Evolutionary conservation across 2,888 invertebrate genomes (phyloP), one percentile per base, ranked within the genome.

Genomic region (Cephus nigrinus): DNA sequence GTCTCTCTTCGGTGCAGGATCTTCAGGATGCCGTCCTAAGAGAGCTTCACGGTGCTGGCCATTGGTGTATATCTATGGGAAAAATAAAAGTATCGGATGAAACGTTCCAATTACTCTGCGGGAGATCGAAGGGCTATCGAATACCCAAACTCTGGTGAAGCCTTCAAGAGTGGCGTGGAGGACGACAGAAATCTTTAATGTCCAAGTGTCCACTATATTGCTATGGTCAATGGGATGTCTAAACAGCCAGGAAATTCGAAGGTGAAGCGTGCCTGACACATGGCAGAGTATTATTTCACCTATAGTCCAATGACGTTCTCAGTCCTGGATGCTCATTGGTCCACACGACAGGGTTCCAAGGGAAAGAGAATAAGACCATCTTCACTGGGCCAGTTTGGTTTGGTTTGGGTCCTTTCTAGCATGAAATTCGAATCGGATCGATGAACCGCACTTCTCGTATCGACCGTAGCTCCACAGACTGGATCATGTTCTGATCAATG

Each of bases 391-490:
- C 75, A 74, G 55, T 9, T 55, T 55, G 9, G 9, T 23, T 55
- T 31, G 71, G 71, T 15, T 32, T 31, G 71, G 71, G 71, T 23
- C 71, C 71, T 71, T 33, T 23, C 32, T 32, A 71, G 36, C 75
- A 77, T 80, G 75, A 77, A 80, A 85, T 80, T 81, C 80, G 81
- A 80, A 80, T 82, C 79, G 81, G 78, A 76, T 83, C 82, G 77
- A 77, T 80, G 77, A 80, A 76, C 73, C 75, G 40, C 75, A 33
- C 82, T 84, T 85, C 80, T 80, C 76, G 77, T 80, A 80, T 80
- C 76, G 77, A 84, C 71, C 71, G 32, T 15, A 31, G 31, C 33
- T 31, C 71, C 71, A 15, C 1, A 23, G 71, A 71, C 55, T 55
- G 55, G 55, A 55, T 55, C 55, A 55, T 55, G 55, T 55, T 55